These are phyloP conservation scores for chimpanzee (Pan troglodytes) DNA, from an alignment of 2,113 vertebrate species.

Conservation along the genomic window NHGRI_mPanTro3-v2.1_pri NC_072404.2:161123001-161123500, in stretches of 20 bases:
- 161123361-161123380: not conserved
- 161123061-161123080: not conserved
- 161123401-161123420: not conserved
- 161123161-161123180: not conserved
- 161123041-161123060: not conserved
- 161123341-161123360: not conserved
- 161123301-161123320: not conserved
- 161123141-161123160: not conserved
- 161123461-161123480: not conserved
- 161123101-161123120: not conserved
- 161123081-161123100: not conserved
- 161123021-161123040: not conserved
- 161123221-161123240: not conserved
- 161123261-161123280: not conserved
- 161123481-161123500: accelerated
- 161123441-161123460: not conserved
- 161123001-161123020: not conserved
- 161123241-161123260: not conserved
- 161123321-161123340: not conserved
- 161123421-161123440: not conserved
- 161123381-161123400: not conserved
- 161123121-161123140: not conserved
- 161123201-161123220: not conserved
- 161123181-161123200: not conserved
- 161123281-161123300: not conserved